A percentile compares a stretch with the other conserved stretches of the same genome.
Evolutionary conservation across 1,140 invertebrate genomes (phyloP).

Genomic region (Triops longicaudatus): DNA sequence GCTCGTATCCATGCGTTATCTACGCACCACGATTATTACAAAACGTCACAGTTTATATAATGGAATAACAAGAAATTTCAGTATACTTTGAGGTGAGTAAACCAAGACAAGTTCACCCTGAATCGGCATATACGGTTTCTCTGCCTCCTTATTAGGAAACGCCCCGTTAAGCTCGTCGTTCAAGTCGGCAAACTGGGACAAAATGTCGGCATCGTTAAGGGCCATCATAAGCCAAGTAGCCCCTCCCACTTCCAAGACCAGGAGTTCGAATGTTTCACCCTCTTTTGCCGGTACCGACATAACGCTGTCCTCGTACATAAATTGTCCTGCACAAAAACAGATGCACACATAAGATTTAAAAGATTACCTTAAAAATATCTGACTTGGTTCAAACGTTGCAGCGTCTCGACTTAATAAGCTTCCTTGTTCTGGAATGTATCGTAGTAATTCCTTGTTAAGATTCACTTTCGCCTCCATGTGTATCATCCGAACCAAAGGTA

Average conservation of each 20-base stretch:
- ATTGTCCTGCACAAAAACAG: not conserved
- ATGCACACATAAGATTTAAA: not conserved
- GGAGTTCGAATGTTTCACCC: not conserved
- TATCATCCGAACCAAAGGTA: too few species aligned
- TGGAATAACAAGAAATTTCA: not conserved
- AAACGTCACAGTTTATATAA: not conserved
- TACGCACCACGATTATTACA: too few species aligned
- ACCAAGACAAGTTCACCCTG: not conserved
- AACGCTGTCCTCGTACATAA: not conserved
- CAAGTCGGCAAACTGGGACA: not conserved
- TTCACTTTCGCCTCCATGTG: too few species aligned
- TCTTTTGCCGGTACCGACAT: not conserved
- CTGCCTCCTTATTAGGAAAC: not conserved
- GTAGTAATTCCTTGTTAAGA: too few species aligned
- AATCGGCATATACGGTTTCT: not conserved
- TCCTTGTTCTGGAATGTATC: too few species aligned
- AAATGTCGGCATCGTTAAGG: not conserved
- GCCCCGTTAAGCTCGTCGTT: not conserved
- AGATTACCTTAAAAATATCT: not conserved
- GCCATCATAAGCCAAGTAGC: not conserved
- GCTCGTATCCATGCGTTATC: not conserved
- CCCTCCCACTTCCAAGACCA: not conserved
- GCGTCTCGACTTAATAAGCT: too few species aligned
- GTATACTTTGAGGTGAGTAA: not conserved
- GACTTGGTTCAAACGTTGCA: not conserved